Evolutionary conservation across 2,113 vertebrate genomes (phyloP).

Genomic region (Elaphurus davidianus): DNA sequence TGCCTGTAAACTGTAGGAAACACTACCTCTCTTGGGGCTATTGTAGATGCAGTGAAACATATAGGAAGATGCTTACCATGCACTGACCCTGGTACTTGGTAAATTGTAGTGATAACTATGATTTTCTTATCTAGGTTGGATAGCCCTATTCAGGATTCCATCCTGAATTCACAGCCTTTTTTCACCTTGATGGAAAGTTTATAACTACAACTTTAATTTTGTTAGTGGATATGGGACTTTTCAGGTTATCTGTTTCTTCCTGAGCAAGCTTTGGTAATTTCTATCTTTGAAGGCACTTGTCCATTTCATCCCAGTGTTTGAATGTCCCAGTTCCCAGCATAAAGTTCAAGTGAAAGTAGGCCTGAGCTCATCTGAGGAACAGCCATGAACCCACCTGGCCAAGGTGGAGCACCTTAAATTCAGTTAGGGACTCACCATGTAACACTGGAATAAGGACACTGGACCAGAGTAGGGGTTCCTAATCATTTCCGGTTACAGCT

Average conservation of each 20-base stretch:
- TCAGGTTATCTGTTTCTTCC: background rate
- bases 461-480: background rate
- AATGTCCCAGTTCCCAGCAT: background rate
- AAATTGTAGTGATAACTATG: background rate
- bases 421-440: background rate
- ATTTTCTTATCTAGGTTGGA: background rate
- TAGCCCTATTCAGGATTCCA: background rate
- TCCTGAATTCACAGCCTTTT: background rate
- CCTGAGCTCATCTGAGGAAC: background rate
- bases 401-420: background rate
- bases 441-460: background rate
- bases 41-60: fast-evolving
- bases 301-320: background rate
- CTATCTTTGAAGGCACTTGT: background rate
- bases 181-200: background rate
- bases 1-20: background rate
- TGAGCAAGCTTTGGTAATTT: background rate
- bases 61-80: too few species aligned
- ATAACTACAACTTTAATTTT: background rate
- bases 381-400: background rate
- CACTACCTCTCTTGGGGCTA: background rate
- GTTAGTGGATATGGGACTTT: background rate
- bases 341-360: background rate
- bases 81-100: background rate
- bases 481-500: background rate